Percentiles rank a stretch among this genome's conserved stretches.
phyloP scores from a whole-genome alignment of 1,140 invertebrate species.

The Drosophila takahashii region DNA sequence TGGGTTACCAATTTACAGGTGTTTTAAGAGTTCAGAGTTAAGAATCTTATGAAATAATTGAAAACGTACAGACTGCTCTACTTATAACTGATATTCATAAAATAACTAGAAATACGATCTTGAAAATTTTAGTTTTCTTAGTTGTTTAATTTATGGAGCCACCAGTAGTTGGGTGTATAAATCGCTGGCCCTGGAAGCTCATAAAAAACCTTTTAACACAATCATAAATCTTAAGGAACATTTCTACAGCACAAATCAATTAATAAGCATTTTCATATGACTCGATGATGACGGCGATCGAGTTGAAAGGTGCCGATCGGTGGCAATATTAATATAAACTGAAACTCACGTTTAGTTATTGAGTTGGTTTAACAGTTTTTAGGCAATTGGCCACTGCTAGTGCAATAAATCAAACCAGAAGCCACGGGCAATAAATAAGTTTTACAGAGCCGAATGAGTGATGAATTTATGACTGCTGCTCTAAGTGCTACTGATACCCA shows the following conservation, averaged over 20 bases:
- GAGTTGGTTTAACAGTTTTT: constrained; percentile 50
- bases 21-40: neutral
- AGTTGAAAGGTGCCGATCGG: constrained; percentile 59
- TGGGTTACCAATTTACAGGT: neutral
- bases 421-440: constrained; percentile 28
- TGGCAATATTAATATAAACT: constrained; percentile 29
- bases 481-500: constrained; percentile 41
- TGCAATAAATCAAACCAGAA: constrained; percentile 68
- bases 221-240: constrained; percentile 68
- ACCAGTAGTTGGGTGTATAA: neutral
- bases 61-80: too few species aligned
- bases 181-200: neutral
- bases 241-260: constrained; percentile 61
- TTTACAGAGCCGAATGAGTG: constrained; percentile 55
- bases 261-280: constrained; percentile 53
- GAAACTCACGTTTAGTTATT: constrained; percentile 45
- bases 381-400: constrained; percentile 33
- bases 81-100: neutral
- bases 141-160: constrained; percentile 7
- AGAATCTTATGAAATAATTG: too few species aligned
- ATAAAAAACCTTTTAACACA: constrained; percentile 78
- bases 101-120: neutral
- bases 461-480: constrained; percentile 77
- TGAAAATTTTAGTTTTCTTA: neutral
- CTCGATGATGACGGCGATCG: constrained; percentile 29